Evolutionary conservation across 2,113 vertebrate genomes (phyloP).

Genomic region (Circaetus gallicus): DNA sequence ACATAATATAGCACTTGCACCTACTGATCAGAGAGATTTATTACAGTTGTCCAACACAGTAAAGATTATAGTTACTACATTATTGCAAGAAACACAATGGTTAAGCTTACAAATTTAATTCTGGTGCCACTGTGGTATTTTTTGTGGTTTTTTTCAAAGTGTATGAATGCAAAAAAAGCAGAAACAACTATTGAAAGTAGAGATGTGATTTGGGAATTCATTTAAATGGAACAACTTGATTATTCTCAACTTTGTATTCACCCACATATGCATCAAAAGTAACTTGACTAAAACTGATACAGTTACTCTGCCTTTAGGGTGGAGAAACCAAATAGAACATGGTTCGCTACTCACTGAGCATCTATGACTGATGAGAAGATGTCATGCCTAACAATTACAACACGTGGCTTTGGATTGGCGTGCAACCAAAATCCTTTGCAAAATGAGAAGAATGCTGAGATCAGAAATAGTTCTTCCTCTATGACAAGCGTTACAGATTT

Average conservation of each 20-base stretch:
- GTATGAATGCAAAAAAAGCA: background rate
- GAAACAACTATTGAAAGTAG: background rate
- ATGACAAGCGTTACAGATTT: background rate
- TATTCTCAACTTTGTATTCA: background rate
- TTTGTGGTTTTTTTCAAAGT: background rate
- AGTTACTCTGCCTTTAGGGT: background rate
- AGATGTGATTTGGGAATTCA: background rate
- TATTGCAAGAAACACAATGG: background rate
- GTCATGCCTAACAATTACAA: background rate
- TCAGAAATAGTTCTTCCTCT: background rate
- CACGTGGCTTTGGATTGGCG: background rate
- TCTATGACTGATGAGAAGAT: background rate
- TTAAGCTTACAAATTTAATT: background rate
- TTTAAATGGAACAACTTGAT: background rate
- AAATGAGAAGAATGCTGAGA: background rate
- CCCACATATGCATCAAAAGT: background rate
- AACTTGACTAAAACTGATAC: background rate
- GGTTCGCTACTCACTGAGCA: background rate
- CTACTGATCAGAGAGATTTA: background rate
- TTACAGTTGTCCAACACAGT: background rate
- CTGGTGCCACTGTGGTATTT: background rate
- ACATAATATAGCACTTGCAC: background rate
- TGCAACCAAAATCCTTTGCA: background rate
- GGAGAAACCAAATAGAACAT: background rate
- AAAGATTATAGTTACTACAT: background rate